These are phyloP conservation scores for Drepana falcataria DNA, from an alignment of 2,888 invertebrate genomes.

Conservation along the genomic window DNA sequence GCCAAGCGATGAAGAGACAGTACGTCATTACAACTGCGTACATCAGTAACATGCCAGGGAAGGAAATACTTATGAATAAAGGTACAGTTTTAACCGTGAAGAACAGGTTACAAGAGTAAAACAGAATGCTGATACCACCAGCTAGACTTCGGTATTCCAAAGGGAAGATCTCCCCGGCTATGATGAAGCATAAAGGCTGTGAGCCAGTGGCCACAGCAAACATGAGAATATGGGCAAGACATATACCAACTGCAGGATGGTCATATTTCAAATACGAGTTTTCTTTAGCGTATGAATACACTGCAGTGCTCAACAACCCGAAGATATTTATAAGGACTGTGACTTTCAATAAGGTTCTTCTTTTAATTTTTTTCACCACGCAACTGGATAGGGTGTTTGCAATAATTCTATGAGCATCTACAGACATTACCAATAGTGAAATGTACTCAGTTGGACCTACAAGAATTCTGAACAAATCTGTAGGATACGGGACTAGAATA, in stretches of 20 bases:
- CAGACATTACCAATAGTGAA: constrained; percentile 33
- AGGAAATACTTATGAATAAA: constrained; percentile 15
- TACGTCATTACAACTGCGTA: constrained; percentile 44
- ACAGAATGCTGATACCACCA: constrained; percentile 50
- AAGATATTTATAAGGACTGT: constrained; percentile 33
- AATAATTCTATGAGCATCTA: constrained; percentile 42
- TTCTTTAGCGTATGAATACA: constrained; percentile 35
- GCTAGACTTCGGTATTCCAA: constrained; percentile 79
- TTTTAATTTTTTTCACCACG: constrained; percentile 39
- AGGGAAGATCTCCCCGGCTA: constrained; percentile 83
- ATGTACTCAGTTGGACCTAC: constrained; percentile 28
- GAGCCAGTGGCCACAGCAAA: constrained; percentile 76
- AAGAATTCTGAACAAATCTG: constrained; percentile 36
- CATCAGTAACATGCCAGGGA: constrained; percentile 38
- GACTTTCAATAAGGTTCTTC: constrained; percentile 39
- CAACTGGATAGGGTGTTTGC: constrained; percentile 37
- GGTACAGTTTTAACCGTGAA: constrained; percentile 48
- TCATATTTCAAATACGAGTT: constrained; percentile 11
- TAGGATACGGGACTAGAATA: constrained; percentile 39
- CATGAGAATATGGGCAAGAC: constrained; percentile 56
- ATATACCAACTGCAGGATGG: constrained; percentile 39
- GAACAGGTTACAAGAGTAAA: constrained; percentile 46
- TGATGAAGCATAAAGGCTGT: constrained; percentile 82
- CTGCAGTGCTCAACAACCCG: constrained; percentile 34
- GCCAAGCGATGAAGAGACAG: constrained; percentile 38